Evolutionary conservation across 2,113 vertebrate genomes (phyloP), one percentile per base, ranked within the genome.

Genomic region (Coturnix japonica): DNA sequence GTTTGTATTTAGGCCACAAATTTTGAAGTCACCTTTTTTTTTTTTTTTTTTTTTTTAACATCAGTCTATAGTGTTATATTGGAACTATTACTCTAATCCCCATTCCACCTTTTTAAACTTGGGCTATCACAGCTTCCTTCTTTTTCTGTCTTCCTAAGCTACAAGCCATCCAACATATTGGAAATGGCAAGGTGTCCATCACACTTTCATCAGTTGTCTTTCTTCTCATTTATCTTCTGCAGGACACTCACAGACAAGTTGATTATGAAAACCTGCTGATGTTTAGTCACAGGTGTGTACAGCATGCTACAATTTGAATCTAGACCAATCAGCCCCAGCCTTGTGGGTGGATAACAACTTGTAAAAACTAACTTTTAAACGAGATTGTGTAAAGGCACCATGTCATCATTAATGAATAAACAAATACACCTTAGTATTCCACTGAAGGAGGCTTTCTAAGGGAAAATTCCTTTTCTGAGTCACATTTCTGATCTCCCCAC

Each of bases 381-480:
- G 64, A 60, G 67, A 21, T 21, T 87, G 89, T 74, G 41, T 82
- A 92, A 81, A 94, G 43, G 39, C 17, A 85, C 22, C 47, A 72
- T 59, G 73, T 69, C 73, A 72, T 72, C 0, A 0, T 20, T 20
- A 70, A 74, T 25, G 39, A 89, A 82, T 77, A 77, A 93, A 93
- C 51, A 93, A 85, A 67, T 64, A 67, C 81, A 67, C 46, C 75
- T 82, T 67, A 49, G 31, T 46, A 53, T 85, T 89, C 71, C 28
- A 65, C 51, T 43, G 31, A 30, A 47, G 54, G 12, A 77, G 33
- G 82, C 71, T 91, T 96, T 92, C 72, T 82, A 70, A 77, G 37
- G 41, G 43, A 92, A 94, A 85, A 89, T 43, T 65, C 44, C 23
- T 76, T 79, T 41, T 51, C 54, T 82, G 67, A 92, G 64, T 89